phyloP scores from a whole-genome alignment of 2,797 vertebrate genomes.

The Rhyacichthys aspro region DNA sequence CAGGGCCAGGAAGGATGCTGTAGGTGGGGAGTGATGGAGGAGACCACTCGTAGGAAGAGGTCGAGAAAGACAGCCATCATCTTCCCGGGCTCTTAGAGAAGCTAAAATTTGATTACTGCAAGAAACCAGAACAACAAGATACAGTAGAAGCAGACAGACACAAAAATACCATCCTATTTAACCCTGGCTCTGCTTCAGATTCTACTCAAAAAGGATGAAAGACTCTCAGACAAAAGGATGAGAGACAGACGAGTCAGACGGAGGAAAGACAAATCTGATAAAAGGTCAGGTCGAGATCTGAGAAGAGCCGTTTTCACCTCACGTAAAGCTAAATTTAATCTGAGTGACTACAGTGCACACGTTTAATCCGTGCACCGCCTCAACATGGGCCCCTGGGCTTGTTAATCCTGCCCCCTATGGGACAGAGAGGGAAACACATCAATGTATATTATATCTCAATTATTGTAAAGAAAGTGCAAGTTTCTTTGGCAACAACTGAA shows the following conservation, averaged over 20 bases:
- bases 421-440: slow-evolving; percentile 13
- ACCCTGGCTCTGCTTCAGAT: background rate
- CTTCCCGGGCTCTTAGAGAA: slow-evolving; percentile 42
- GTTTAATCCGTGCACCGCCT: slow-evolving; percentile 16
- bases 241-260: slow-evolving; percentile 13
- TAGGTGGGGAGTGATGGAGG: slow-evolving; percentile 36
- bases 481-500: too few species aligned
- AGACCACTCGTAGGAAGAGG: slow-evolving; percentile 25
- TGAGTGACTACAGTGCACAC: slow-evolving; percentile 22
- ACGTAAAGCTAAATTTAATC: slow-evolving; percentile 42
- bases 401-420: slow-evolving; percentile 32
- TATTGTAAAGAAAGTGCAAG: too few species aligned
- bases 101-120: slow-evolving; percentile 62
- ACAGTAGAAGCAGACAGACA: slow-evolving; percentile 33
- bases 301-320: slow-evolving; percentile 47
- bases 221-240: background rate
- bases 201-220: slow-evolving; percentile 13
- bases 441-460: too few species aligned
- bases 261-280: slow-evolving; percentile 29
- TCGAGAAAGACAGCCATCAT: slow-evolving; percentile 34
- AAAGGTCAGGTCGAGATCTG: slow-evolving; percentile 52
- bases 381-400: background rate
- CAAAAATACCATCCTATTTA: slow-evolving; percentile 3
- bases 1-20: slow-evolving; percentile 51
- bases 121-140: slow-evolving; percentile 47